Evolutionary conservation across 30 jellyfish, hydroid and myxozoan genomes (phyloP).

Genomic region (Calvadosia cruxmelitensis): DNA sequence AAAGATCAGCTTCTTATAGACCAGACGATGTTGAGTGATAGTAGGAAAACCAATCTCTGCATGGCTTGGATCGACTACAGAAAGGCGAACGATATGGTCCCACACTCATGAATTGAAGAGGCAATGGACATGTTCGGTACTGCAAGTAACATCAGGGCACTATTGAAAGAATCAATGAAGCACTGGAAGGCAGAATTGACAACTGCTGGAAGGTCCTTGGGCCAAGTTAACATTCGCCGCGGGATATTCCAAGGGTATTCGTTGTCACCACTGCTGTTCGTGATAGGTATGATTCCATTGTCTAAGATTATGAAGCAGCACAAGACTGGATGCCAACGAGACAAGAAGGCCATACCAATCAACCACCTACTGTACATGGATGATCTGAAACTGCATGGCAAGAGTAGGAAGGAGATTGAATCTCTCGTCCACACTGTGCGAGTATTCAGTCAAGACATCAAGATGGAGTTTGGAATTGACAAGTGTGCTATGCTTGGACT

Average conservation of each 20-base stretch:
- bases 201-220: no score
- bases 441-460: conserved; percentile 14
- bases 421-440: conserved; percentile 7
- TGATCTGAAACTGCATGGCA: conserved; percentile 14
- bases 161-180: no score
- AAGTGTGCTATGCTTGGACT: conserved; percentile 22
- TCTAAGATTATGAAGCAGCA: conserved; percentile 7
- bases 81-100: conserved; percentile 1
- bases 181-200: no score
- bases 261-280: conserved; percentile 5
- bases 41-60: not conserved
- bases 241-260: conserved; percentile 31
- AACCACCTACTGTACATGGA: conserved; percentile 17
- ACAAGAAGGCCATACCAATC: not conserved
- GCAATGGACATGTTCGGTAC: not conserved
- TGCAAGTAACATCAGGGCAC: no score
- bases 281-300: conserved; percentile 12
- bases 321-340: not conserved
- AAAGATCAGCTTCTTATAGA: not conserved
- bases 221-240: conserved; percentile 5
- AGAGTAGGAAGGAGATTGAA: conserved; percentile 3
- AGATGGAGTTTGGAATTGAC: conserved; percentile 24
- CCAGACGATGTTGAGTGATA: no score
- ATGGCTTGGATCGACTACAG: conserved; percentile 2
- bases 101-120: not conserved